Conservation (phyloP, 2,113 vertebrate species). For the Brienomyrus brachyistius region DNA sequence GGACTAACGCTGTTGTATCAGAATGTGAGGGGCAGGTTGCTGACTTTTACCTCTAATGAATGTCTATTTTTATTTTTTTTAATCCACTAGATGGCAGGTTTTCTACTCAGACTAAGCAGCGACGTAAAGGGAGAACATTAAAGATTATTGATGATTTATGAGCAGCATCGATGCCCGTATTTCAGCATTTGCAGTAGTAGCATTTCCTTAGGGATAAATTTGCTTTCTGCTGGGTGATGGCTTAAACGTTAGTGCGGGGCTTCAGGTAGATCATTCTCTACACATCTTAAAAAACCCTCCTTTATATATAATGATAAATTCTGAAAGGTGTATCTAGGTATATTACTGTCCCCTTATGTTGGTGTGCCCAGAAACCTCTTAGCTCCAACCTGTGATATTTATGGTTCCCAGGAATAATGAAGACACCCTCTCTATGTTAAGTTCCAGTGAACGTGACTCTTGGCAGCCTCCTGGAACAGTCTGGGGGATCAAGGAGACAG, state of each 20-base stretch:
- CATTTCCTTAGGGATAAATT: background rate
- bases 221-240: background rate
- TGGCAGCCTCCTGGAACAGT: background rate
- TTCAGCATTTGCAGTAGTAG: background rate
- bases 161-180: background rate
- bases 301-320: background rate
- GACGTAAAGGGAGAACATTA: slow-evolving; percentile 21
- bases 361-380: background rate
- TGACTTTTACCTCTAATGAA: slow-evolving; percentile 24
- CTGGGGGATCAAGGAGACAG: background rate
- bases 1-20: slow-evolving; percentile 35
- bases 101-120: slow-evolving; percentile 35
- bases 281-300: background rate
- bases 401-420: background rate
- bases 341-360: background rate
- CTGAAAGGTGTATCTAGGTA: background rate
- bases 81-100: slow-evolving; percentile 58
- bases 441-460: background rate
- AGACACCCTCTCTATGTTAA: background rate
- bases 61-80: slow-evolving; percentile 16
- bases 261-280: background rate
- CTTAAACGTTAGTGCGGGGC: background rate
- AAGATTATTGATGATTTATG: background rate
- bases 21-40: slow-evolving; percentile 35
- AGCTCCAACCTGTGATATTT: background rate